Evolutionary conservation across 2,888 invertebrate genomes (phyloP).

Genomic region (Syrphus vitripennis): DNA sequence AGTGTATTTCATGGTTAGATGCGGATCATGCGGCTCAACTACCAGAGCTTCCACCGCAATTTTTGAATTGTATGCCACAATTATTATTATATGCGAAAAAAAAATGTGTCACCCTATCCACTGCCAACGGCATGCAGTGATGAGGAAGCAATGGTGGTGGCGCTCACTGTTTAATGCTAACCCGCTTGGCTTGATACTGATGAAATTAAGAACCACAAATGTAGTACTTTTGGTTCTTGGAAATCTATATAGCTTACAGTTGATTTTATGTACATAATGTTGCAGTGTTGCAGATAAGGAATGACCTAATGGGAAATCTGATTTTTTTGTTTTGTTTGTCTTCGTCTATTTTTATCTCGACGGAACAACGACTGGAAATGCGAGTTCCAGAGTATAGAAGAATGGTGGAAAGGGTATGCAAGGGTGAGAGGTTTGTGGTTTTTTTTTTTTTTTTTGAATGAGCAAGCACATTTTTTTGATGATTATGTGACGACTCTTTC

Average conservation of each 20-base stretch:
- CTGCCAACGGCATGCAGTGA: constrained; percentile 12
- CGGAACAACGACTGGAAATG: constrained; percentile 12
- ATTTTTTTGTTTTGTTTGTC: constrained; percentile 20
- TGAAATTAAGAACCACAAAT: constrained; percentile 32
- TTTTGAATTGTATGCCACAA: background rate
- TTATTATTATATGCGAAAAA: constrained; percentile 9
- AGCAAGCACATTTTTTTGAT: background rate
- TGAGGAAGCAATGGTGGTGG: background rate
- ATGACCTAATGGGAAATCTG: constrained; percentile 50
- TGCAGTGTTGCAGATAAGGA: constrained; percentile 45
- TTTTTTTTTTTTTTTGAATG: background rate
- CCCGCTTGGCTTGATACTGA: constrained; percentile 27
- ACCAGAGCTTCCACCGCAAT: background rate
- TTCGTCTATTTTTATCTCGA: constrained; percentile 36
- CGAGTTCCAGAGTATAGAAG: too few species aligned
- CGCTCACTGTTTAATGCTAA: background rate
- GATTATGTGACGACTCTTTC: background rate
- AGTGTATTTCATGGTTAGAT: constrained; percentile 48
- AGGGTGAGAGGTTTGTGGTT: too few species aligned
- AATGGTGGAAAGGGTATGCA: background rate
- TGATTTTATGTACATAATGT: background rate
- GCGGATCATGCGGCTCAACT: constrained; percentile 55
- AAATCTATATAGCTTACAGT: background rate
- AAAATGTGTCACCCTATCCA: constrained; percentile 38
- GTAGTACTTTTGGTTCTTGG: background rate